Evolutionary conservation across 2,888 invertebrate genomes (phyloP), one percentile per base, ranked within the genome.

Genomic region (Serripes groenlandicus): DNA sequence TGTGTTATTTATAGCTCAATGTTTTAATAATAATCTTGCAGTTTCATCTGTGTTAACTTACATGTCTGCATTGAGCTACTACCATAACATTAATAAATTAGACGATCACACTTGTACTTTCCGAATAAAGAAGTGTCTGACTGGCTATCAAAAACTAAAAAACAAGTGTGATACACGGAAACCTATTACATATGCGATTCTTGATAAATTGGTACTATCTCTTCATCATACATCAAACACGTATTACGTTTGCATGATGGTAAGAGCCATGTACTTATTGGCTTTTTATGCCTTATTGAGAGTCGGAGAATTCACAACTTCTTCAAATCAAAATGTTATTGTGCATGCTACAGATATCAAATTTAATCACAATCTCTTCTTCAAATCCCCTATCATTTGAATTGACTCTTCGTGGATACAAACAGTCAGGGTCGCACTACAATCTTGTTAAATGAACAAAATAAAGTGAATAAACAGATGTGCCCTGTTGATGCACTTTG

Each of bases 261-360:
- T 62, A 18, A 62, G 62, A 18, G 32, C 79, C 3, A 76, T 83
- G 76, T 74, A 74, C 23, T 34, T 73, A 3, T 1, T 66, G 11
- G 78, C 79, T 7, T 83, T 83, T 49, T 58, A 62, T 68, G 78
- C 42, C 15, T 32, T 79, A 11, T 60, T 83, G 3, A 64, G 84
- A 7, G 42, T 84, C 3, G 81, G 84, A n/a, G 84, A 84, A 69
- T 34, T 78, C 0, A 35, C 78, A 64, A n/a, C n/a, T n/a, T 64
- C 64, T n/a, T 28, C 35, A 21, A 37, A 34, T 23, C 23, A n/a
- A 11, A 30, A 21, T 23, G 34, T 23, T n/a, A 21, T 64, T 21
- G 23, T 64, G 21, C 18, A 21, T 35, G 9, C 18, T n/a, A 28
- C 18, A 32, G 37, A 64, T 64, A 37, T 64, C 18, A 64, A 3